These are phyloP conservation scores for Marmota monax DNA, from an alignment of 2,113 vertebrate genomes.

Conservation along the genomic window DNA sequence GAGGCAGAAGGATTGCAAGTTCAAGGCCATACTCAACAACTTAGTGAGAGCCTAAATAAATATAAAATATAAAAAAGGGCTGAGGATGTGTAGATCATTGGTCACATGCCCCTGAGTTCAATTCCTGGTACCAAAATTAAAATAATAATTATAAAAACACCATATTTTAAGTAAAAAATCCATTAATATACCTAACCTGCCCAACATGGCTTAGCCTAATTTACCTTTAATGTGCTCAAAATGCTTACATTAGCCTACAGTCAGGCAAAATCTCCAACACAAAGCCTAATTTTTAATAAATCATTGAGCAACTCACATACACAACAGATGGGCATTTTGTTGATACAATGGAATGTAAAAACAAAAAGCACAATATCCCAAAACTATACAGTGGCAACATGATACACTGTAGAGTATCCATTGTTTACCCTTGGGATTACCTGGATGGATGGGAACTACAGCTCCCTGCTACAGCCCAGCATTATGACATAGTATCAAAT, in stretches of 20 bases:
- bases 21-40: too few relatives aligned
- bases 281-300: background rate
- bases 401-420: background rate
- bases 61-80: too few relatives aligned
- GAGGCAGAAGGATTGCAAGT: too few relatives aligned
- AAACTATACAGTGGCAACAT: background rate
- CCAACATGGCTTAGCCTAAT: background rate
- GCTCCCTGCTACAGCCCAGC: background rate
- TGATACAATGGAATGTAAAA: background rate
- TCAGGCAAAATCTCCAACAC: background rate
- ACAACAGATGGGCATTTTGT: background rate
- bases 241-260: background rate
- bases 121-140: background rate
- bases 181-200: background rate
- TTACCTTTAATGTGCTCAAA: background rate
- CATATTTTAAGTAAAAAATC: background rate
- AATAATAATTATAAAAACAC: background rate
- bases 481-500: background rate
- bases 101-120: too few relatives aligned
- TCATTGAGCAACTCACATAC: background rate
- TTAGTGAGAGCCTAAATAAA: too few relatives aligned
- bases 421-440: background rate
- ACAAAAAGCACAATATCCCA: background rate
- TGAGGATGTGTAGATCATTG: too few relatives aligned
- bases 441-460: background rate